Base-by-base conservation (phyloP, 2,888 invertebrate genomes). In the Gymnosoma rotundatum region DNA sequence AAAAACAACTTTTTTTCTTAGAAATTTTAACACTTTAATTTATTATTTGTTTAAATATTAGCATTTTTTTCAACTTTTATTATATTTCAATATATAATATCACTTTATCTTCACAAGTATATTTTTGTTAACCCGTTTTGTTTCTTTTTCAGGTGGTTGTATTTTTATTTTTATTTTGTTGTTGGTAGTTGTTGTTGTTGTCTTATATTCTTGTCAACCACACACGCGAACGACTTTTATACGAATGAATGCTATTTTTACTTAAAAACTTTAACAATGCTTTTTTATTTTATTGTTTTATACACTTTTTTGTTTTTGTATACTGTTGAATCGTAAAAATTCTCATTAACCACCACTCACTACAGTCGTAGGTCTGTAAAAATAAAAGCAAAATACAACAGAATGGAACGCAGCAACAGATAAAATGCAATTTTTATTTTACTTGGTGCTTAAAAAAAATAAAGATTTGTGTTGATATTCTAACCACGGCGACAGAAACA, bases 191-290 rank as follows among this genome's bases (percentile, higher is more conserved):
- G 18, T 50, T 52, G 50, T 52, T 52, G 50, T 58, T 63, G 50
- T 25, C 4, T 52, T 66, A 16, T 54, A 73, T 73, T 67, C 78
- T 78, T 81, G 84, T 70, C 78, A 86, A 86, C 87, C 87, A 86
- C 84, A 85, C 87, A 83, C 88, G 86, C 86, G 86, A 86, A 78
- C 87, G 86, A 87, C 86, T 87, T 86, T 83, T 60, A 42, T 81
- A 87, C 87, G 88, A 88, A 88, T 88, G 88, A 88, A 85, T 87
- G 88, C 83, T 80, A 86, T 88, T 88, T 87, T 84, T 73, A 72
- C 76, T 73, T 86, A 81, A 86, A 87, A 87, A 86, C 88, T 87
- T 87, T 76, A 85, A 87, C 88, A 87, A 88, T 86, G 88, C 86
- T 80, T 86, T 84, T 48, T 21, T 12, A 2, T 52, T 80, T 73